A percentile compares a stretch with the other conserved stretches of the same genome.
Evolutionary conservation across 30 jellyfish, hydroid and myxozoan genomes (phyloP).

Genomic region (Aurelia aurita complex sp. Pacific): DNA sequence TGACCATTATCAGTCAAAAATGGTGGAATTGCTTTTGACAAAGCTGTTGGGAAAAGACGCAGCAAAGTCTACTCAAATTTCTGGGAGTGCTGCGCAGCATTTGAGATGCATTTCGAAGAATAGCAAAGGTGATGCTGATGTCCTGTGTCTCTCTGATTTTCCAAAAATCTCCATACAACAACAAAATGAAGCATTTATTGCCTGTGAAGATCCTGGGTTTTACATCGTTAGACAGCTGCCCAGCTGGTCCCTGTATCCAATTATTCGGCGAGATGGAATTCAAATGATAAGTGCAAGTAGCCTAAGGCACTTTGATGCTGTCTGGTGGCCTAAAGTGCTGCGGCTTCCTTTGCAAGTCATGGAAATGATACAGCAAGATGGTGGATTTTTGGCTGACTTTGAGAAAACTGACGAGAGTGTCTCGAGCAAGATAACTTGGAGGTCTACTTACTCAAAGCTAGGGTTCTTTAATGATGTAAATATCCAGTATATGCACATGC

Average conservation of each 20-base stretch:
- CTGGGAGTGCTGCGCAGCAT: conserved; percentile 70
- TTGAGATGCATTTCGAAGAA: conserved; percentile 43
- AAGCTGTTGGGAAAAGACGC: conserved; percentile 14
- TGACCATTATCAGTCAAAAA: conserved; percentile 1
- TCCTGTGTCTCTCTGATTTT: conserved; percentile 32
- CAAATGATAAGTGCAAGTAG: conserved; percentile 34
- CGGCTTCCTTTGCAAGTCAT: conserved; percentile 11
- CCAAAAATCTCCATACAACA: conserved; percentile 26
- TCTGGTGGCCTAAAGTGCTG: conserved; percentile 40
- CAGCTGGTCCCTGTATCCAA: conserved; percentile 10
- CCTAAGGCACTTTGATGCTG: conserved; percentile 40
- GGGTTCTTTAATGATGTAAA: background rate
- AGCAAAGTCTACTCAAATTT: background rate
- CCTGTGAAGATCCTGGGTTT: conserved; percentile 49
- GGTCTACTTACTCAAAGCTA: background rate
- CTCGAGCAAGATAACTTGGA: conserved; percentile 39
- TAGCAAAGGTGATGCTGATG: conserved; percentile 53
- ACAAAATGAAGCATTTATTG: conserved; percentile 8
- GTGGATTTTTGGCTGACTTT: background rate
- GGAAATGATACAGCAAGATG: conserved; percentile 18
- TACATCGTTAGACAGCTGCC: conserved; percentile 15
- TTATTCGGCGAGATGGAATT: conserved; percentile 6
- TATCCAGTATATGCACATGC: background rate
- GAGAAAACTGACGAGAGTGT: conserved; percentile 13
- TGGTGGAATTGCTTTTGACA: background rate